These are phyloP conservation scores for Hypolimnas misippus DNA, from an alignment of 2,888 invertebrate genomes.

Conservation along the genomic window DNA sequence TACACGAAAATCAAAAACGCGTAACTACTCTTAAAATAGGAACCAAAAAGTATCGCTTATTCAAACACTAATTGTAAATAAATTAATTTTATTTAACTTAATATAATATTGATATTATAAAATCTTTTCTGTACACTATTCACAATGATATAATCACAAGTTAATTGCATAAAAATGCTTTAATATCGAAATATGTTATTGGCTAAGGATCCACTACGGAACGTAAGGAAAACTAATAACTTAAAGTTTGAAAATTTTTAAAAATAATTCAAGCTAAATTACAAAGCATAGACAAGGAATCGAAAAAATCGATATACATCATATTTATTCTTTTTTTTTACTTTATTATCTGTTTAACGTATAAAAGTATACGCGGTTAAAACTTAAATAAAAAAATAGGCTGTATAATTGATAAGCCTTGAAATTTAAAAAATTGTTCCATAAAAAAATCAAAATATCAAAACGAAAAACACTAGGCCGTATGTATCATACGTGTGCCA, in stretches of 20 bases:
- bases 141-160: constrained; percentile 47
- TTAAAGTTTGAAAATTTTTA: background rate
- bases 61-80: constrained; percentile 56
- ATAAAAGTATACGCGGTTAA: too few species aligned
- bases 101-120: constrained; percentile 62
- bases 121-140: constrained; percentile 72
- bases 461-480: background rate
- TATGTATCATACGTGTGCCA: constrained; percentile 21
- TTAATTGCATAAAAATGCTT: constrained; percentile 37
- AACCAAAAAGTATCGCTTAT: constrained; percentile 65
- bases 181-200: constrained; percentile 37
- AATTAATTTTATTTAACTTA: constrained; percentile 67
- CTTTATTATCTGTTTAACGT: background rate
- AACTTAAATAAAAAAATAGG: background rate
- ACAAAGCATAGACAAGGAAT: constrained; percentile 20
- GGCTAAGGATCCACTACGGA: constrained; percentile 32
- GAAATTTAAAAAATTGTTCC: background rate
- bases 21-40: constrained; percentile 76
- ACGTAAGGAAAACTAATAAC: constrained; percentile 4
- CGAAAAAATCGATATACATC: background rate
- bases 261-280: constrained; percentile 11
- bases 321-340: background rate
- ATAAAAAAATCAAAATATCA: background rate
- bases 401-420: background rate
- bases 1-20: constrained; percentile 68